These are phyloP conservation scores for Avahi laniger DNA, from an alignment of 2,797 vertebrate genomes.

Conservation along the genomic window DNA sequence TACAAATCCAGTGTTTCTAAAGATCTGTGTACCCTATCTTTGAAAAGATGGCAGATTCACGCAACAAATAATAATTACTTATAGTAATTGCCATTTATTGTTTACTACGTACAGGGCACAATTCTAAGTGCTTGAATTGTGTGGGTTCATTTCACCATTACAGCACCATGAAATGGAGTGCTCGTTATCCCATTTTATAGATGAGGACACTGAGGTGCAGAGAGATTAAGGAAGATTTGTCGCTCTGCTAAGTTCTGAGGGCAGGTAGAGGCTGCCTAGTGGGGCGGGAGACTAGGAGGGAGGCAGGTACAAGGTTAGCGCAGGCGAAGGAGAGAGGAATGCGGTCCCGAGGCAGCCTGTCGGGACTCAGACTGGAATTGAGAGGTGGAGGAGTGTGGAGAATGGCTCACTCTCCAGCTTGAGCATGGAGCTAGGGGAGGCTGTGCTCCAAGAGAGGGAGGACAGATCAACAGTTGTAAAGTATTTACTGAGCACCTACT, in stretches of 20 bases:
- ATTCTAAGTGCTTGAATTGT: neutral
- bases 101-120: neutral
- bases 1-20: neutral
- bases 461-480: neutral
- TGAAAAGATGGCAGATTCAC: neutral
- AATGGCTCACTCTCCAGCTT: neutral
- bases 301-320: neutral
- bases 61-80: neutral
- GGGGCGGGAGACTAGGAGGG: neutral
- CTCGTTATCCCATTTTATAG: neutral
- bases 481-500: too few species aligned
- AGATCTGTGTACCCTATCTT: neutral
- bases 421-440: neutral
- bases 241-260: neutral
- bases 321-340: too few species aligned
- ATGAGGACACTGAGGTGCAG: neutral
- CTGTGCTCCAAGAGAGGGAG: neutral
- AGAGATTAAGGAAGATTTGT: neutral
- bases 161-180: neutral
- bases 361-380: neutral
- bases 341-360: neutral
- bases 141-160: neutral
- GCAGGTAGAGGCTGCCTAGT: neutral
- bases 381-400: neutral
- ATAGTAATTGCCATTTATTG: neutral